Evolutionary conservation across 2,797 vertebrate genomes (phyloP).

Genomic region (Taenioides sp.): DNA sequence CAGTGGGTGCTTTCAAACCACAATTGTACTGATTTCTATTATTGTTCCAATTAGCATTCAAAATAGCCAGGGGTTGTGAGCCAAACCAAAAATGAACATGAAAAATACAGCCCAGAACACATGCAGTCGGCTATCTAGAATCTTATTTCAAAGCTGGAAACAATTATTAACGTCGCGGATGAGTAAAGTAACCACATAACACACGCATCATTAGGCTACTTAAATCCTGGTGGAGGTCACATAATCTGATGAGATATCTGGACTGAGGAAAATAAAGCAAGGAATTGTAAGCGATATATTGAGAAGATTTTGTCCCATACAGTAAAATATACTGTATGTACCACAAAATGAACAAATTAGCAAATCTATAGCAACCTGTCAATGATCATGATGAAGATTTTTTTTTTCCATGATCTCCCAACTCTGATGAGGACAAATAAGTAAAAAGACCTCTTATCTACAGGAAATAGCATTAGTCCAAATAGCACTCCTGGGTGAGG

Average conservation of each 20-base stretch:
- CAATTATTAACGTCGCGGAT: slow-evolving; percentile 76
- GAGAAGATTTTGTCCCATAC: neutral
- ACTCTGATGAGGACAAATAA: slow-evolving; percentile 55
- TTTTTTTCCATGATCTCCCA: slow-evolving; percentile 36
- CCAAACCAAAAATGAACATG: slow-evolving; percentile 11
- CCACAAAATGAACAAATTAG: neutral
- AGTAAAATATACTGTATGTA: neutral
- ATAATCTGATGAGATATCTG: slow-evolving; percentile 42
- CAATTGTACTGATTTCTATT: neutral
- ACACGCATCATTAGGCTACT: slow-evolving; percentile 70
- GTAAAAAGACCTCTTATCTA: slow-evolving; percentile 75
- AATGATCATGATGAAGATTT: neutral
- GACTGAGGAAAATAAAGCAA: slow-evolving; percentile 18
- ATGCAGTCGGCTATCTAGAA: slow-evolving; percentile 56
- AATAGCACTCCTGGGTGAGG: slow-evolving; percentile 75
- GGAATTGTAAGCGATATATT: neutral
- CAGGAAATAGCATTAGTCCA: slow-evolving; percentile 81
- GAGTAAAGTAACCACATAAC: slow-evolving; percentile 71
- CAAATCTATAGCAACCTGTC: slow-evolving; percentile 3
- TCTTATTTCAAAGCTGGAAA: slow-evolving; percentile 73
- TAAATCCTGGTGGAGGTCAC: slow-evolving; percentile 55
- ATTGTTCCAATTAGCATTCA: neutral
- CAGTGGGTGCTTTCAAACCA: neutral
- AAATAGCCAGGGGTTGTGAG: neutral
- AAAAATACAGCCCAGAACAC: slow-evolving; percentile 11